These are phyloP conservation scores for Pimephales promelas DNA, from an alignment of 2,113 vertebrate genomes.

Conservation along the genomic window DNA sequence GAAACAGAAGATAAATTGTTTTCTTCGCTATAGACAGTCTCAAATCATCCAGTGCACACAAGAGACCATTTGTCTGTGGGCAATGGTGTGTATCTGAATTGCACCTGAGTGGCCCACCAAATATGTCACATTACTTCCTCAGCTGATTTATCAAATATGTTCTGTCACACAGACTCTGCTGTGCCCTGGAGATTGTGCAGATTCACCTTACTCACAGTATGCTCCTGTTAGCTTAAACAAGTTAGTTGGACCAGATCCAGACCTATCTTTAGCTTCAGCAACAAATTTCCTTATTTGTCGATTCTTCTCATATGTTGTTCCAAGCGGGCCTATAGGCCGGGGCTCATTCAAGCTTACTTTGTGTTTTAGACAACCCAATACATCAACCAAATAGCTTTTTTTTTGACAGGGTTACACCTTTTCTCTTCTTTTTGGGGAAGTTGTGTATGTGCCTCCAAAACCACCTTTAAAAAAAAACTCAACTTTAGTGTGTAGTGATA, in stretches of 20 bases:
- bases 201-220: not conserved
- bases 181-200: conserved; percentile 30
- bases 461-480: not conserved
- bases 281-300: conserved; percentile 37
- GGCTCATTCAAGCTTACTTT: not conserved
- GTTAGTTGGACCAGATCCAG: conserved; percentile 36
- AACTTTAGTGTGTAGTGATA: not conserved
- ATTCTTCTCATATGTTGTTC: not conserved
- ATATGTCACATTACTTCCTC: conserved; percentile 29
- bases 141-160: conserved; percentile 38
- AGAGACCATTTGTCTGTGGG: conserved; percentile 35
- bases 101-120: conserved; percentile 3
- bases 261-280: conserved; percentile 5
- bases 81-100: conserved; percentile 39
- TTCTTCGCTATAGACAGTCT: conserved; percentile 9
- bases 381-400: conserved; percentile 15
- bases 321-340: not conserved
- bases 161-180: conserved; percentile 19
- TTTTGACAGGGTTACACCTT: not conserved
- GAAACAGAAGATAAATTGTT: conserved; percentile 15
- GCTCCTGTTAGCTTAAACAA: conserved; percentile 39
- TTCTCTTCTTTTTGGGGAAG: not conserved
- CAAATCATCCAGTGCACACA: not conserved
- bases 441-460: not conserved
- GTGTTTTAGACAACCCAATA: not conserved